A percentile compares a stretch with the other conserved stretches of the same genome.
phyloP scores from a whole-genome alignment of 1,140 invertebrate species.

The Drosophila pandora region DNA sequence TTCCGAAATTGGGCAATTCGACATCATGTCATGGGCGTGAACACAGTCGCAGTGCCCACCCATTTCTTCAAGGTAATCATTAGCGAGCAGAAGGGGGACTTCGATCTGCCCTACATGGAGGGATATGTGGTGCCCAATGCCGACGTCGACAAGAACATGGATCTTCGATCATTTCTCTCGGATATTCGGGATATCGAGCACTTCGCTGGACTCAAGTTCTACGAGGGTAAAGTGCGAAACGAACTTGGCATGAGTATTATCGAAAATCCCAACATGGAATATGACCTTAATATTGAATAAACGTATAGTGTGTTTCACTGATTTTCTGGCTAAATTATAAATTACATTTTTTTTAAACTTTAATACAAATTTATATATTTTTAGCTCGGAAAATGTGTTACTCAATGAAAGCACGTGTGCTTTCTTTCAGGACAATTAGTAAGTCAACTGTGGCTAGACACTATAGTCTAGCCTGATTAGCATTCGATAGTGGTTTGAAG shows the following conservation, averaged over 20 bases:
- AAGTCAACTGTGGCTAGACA: constrained; percentile 27
- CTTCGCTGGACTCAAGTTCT: constrained; percentile 96
- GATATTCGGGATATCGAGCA: constrained; percentile 95
- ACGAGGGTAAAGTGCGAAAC: constrained; percentile 87
- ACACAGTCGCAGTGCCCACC: constrained; percentile 98
- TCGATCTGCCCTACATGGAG: constrained; percentile 91
- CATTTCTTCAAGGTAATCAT: constrained; percentile 98
- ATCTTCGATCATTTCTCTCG: constrained; percentile 90
- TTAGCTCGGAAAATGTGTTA: not conserved
- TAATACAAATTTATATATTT: too few relatives aligned
- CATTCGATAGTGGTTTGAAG: constrained; percentile 25
- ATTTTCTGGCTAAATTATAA: too few relatives aligned
- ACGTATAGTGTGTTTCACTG: too few relatives aligned
- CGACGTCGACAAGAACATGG: constrained; percentile 89
- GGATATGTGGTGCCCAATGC: constrained; percentile 97
- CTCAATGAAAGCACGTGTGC: not conserved
- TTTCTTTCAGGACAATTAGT: constrained; percentile 18
- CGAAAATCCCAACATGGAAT: not conserved
- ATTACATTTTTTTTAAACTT: too few relatives aligned
- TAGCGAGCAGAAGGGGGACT: constrained; percentile 86
- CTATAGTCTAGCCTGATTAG: constrained; percentile 36
- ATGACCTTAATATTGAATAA: not conserved
- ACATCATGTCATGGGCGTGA: constrained; percentile 97
- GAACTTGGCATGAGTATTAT: not conserved
- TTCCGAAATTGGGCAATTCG: constrained; percentile 96